phyloP scores from a whole-genome alignment of 2,113 vertebrate species.

The Scatophagus argus region DNA sequence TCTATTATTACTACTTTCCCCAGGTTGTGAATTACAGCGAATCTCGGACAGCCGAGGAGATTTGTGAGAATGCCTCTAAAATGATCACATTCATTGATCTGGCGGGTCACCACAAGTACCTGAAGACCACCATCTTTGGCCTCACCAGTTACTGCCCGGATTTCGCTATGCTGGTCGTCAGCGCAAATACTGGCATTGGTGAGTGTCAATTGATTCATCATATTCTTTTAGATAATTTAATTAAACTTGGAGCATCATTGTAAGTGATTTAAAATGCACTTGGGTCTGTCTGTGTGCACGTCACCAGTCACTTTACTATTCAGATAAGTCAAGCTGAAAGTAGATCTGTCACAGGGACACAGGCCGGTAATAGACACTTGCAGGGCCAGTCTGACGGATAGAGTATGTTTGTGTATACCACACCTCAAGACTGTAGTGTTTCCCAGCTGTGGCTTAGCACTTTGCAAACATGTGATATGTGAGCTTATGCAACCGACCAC shows the following conservation, averaged over 20 bases:
- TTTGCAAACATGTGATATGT: slow-evolving; percentile 55
- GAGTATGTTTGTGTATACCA: slow-evolving; percentile 51
- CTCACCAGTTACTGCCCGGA: slow-evolving; percentile 98
- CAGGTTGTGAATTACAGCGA: slow-evolving; percentile 99
- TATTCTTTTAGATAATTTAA: not conserved
- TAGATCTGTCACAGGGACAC: not conserved
- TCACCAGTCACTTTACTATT: not conserved
- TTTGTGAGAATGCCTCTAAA: slow-evolving; percentile 98
- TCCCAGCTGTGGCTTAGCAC: slow-evolving; percentile 24
- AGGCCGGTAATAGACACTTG: slow-evolving; percentile 20
- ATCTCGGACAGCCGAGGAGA: slow-evolving; percentile 96
- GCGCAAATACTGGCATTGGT: slow-evolving; percentile 98
- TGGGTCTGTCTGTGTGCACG: not conserved
- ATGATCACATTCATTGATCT: slow-evolving; percentile 99
- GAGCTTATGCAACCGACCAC: slow-evolving; percentile 61
- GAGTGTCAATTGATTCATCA: slow-evolving; percentile 22
- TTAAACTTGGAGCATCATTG: not conserved
- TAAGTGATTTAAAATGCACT: not conserved
- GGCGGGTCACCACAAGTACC: slow-evolving; percentile 98
- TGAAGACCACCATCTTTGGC: slow-evolving; percentile 99
- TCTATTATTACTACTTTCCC: not conserved
- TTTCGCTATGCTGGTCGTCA: slow-evolving; percentile 98
- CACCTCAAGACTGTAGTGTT: slow-evolving; percentile 2
- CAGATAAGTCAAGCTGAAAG: not conserved
- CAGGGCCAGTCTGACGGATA: not conserved